phyloP scores from a whole-genome alignment of 2,113 vertebrate species.

The Euleptes europaea region DNA sequence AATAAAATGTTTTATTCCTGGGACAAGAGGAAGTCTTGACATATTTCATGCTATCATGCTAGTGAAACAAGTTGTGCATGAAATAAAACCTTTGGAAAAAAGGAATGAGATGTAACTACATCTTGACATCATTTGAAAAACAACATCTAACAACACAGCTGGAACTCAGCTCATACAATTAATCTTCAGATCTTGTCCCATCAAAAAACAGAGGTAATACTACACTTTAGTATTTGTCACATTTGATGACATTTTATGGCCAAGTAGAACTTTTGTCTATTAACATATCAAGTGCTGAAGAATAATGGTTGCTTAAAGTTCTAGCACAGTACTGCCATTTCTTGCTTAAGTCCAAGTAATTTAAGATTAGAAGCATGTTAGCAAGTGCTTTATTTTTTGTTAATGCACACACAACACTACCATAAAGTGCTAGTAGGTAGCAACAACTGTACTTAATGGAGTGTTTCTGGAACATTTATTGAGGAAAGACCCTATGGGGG shows the following conservation, averaged over 20 bases:
- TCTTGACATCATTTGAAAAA: conserved; percentile 23
- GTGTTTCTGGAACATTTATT: not conserved
- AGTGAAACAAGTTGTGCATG: conserved; percentile 25
- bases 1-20: conserved; percentile 5
- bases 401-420: not conserved
- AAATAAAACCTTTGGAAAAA: conserved; percentile 36
- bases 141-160: conserved; percentile 51
- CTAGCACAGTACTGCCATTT: not conserved
- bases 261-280: conserved; percentile 51
- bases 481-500: not conserved
- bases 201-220: conserved; percentile 59
- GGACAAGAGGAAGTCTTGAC: conserved; percentile 3
- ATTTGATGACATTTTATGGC: conserved; percentile 63
- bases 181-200: conserved; percentile 53
- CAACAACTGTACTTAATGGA: no score
- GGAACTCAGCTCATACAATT: conserved; percentile 45
- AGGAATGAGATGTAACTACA: conserved; percentile 22
- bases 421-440: no score
- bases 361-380: not conserved
- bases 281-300: conserved; percentile 23
- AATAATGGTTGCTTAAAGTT: conserved; percentile 6
- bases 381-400: not conserved
- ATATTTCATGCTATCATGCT: conserved; percentile 21
- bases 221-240: conserved; percentile 36
- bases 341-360: not conserved